Conservation (phyloP, 2,113 vertebrate species). For the Centropus unirufus region DNA sequence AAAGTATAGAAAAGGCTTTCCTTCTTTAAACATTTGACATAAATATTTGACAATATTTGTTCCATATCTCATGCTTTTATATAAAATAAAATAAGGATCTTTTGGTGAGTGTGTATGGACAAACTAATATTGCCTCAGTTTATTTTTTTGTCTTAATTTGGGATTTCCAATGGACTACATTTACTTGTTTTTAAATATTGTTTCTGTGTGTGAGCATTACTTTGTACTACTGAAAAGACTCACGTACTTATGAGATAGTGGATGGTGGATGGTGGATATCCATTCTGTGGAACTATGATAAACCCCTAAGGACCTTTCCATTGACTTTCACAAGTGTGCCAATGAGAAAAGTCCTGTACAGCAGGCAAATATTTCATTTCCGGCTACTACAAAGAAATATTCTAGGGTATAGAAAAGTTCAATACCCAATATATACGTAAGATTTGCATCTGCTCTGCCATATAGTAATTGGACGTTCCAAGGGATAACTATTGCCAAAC, state of each 20-base stretch:
- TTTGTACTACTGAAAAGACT: neutral
- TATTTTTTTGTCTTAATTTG: neutral
- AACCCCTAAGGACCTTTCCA: neutral
- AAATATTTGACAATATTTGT: slow-evolving; percentile 32
- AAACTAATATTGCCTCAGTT: neutral
- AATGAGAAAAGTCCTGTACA: neutral
- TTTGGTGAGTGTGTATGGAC: neutral
- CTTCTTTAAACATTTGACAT: slow-evolving; percentile 8
- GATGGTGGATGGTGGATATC: no score
- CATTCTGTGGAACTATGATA: neutral
- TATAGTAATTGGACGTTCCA: neutral
- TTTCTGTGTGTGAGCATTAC: neutral
- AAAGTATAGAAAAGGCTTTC: slow-evolving; percentile 16
- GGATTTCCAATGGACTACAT: neutral
- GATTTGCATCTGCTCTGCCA: neutral
- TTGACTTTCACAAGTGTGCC: neutral
- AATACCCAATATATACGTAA: neutral
- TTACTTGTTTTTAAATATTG: neutral
- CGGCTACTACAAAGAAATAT: neutral
- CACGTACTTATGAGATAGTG: neutral
- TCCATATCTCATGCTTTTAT: neutral
- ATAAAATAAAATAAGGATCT: neutral
- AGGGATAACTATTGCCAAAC: neutral
- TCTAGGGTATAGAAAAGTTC: neutral
- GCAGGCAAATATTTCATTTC: neutral